Conservation (phyloP, 2,113 vertebrate species). For the Calyptomena viridis region DNA sequence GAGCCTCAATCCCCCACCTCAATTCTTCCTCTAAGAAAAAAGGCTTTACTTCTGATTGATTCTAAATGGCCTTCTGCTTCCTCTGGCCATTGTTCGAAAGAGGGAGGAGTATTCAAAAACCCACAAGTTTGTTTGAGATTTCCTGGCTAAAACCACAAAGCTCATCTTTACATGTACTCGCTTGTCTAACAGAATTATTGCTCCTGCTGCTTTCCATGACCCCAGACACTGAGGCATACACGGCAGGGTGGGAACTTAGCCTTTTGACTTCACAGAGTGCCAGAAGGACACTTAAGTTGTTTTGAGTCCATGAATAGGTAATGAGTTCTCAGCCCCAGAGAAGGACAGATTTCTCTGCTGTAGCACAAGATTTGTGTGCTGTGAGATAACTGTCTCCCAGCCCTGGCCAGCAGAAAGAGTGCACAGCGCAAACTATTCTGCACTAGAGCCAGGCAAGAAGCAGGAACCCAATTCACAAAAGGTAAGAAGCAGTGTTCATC, state of each 20-base stretch:
- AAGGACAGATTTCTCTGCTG: neutral
- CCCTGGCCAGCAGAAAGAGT: neutral
- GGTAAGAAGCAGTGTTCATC: neutral
- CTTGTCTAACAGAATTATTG: constrained; percentile 1
- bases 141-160: constrained; percentile 38
- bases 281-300: neutral
- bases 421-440: neutral
- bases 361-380: neutral
- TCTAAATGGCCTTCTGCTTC: constrained; percentile 50
- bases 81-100: constrained; percentile 43
- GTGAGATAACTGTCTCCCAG: neutral
- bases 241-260: neutral
- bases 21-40: constrained; percentile 55
- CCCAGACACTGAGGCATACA: neutral
- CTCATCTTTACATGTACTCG: neutral
- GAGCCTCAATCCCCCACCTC: neutral
- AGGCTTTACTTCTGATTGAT: constrained; percentile 6
- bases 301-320: neutral
- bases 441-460: neutral
- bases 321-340: neutral
- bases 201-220: neutral
- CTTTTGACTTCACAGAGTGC: neutral
- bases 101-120: constrained; percentile 45
- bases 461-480: neutral
- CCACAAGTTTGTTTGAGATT: constrained; percentile 2